Conservation (phyloP, 1,140 invertebrate genomes). For the Macrobrachium rosenbergii region DNA sequence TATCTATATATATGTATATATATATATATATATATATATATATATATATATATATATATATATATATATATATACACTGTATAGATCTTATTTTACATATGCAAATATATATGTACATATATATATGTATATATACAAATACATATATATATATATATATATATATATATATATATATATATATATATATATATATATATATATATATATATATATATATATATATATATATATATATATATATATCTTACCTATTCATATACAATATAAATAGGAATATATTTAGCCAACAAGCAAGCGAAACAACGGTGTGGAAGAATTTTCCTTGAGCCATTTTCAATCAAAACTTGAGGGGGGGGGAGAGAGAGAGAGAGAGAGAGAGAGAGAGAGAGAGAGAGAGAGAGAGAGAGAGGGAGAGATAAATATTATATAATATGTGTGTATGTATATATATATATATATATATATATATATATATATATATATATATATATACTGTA, state of each 20-base stretch:
- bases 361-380: too few relatives aligned
- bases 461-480: conserved; percentile 10
- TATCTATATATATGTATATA: too few relatives aligned
- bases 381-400: too few relatives aligned
- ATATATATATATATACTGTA: background rate
- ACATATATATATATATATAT: conserved; percentile 39
- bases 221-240: conserved; percentile 35
- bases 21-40: background rate
- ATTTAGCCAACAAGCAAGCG: too few relatives aligned
- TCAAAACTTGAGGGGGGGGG: too few relatives aligned
- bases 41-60: background rate
- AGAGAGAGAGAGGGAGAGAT: too few relatives aligned
- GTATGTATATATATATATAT: conserved; percentile 18
- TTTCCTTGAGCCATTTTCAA: too few relatives aligned
- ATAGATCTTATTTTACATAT: too few relatives aligned
- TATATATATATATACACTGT: background rate
- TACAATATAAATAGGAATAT: too few relatives aligned
- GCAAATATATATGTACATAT: conserved; percentile 19
- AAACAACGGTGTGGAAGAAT: too few relatives aligned
- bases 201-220: conserved; percentile 44
- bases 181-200: conserved; percentile 42
- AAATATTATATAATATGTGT: too few relatives aligned
- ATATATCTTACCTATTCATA: conserved; percentile 23
- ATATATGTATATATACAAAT: conserved; percentile 39
- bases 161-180: conserved; percentile 37